Base-by-base conservation (phyloP, 2,113 vertebrate species). In the Poeciliopsis retropinna region DNA sequence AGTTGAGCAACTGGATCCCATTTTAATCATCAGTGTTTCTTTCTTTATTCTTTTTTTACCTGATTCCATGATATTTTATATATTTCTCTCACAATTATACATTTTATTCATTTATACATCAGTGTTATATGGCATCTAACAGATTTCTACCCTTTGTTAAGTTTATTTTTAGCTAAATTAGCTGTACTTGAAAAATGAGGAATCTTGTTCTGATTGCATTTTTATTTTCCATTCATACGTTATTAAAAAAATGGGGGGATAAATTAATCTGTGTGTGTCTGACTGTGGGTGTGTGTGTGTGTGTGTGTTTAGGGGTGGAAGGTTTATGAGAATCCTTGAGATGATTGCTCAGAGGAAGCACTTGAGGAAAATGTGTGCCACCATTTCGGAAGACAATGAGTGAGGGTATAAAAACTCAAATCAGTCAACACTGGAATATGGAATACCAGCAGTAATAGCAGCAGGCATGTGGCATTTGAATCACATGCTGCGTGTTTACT, bases 311-410 rank as follows among this genome's bases (percentile, higher is more conserved):
- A 79, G 70, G 74, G 57, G 17, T 57, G 3, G 51, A 25, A 5
- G 51, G 34, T 12, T 27, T 31, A 32, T 64, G 69, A 85, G 80
- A 72, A 70, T 39, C 28, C 84, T 87, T 81, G 72, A 78, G 57
- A 83, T 85, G 83, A 90, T 86, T 86, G 79, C 81, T 82, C 75
- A 85, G 69, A 83, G 80, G 79, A 83, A 87, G 81, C 73, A 71
- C 85, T 78, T 27, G 66, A 79, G 81, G 64, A 78, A 70, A 76
- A 80, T 73, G 54, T 67, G 78, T 19, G 28, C 69, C 75, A 76
- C 70, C 62, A 63, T 77, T 81, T 83, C 41, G 17, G 1, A 47
- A 65, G 47, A 87, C 64, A 79, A 82, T 69, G 15, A 47, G 51
- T 13, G 74, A 72, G 69, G 44, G 64, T 61, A 27, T 77, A 51